Percentiles rank a stretch among this genome's conserved stretches.
Conservation (phyloP, 1,140 invertebrate species). For the Sinella curviseta region DNA sequence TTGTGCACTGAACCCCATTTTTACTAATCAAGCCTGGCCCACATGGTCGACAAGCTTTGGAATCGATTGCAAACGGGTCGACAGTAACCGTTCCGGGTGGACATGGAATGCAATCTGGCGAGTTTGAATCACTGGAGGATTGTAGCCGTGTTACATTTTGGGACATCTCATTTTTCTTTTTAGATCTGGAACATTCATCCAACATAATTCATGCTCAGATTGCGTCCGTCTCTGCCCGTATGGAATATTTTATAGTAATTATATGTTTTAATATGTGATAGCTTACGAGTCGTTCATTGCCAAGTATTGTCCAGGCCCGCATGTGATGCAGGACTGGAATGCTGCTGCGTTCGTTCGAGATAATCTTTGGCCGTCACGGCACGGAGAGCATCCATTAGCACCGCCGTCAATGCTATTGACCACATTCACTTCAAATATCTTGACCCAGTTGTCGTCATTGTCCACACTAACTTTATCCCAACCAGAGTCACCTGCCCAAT, state of each 20-base stretch:
- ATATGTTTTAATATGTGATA: no score
- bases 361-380: conserved; percentile 55
- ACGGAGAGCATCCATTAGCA: conserved; percentile 60
- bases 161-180: no score
- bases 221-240: no score
- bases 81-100: conserved; percentile 59
- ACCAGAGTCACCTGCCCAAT: conserved; percentile 49
- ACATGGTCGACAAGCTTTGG: conserved; percentile 59
- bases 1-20: conserved; percentile 55
- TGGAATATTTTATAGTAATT: no score
- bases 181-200: no score
- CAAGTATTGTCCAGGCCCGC: conserved; percentile 37
- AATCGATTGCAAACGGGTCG: conserved; percentile 56
- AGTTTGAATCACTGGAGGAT: conserved; percentile 55
- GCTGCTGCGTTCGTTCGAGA: neutral
- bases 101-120: conserved; percentile 56
- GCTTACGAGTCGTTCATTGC: neutral
- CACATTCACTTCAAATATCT: conserved; percentile 62
- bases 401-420: conserved; percentile 65
- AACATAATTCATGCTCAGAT: no score
- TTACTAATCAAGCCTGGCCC: conserved; percentile 56
- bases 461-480: conserved; percentile 52
- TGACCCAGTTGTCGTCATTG: conserved; percentile 55
- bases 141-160: no score
- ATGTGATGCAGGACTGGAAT: conserved; percentile 36